These are phyloP conservation scores for Cettia cetti DNA, from an alignment of 2,113 vertebrate genomes.

Conservation along the genomic window DNA sequence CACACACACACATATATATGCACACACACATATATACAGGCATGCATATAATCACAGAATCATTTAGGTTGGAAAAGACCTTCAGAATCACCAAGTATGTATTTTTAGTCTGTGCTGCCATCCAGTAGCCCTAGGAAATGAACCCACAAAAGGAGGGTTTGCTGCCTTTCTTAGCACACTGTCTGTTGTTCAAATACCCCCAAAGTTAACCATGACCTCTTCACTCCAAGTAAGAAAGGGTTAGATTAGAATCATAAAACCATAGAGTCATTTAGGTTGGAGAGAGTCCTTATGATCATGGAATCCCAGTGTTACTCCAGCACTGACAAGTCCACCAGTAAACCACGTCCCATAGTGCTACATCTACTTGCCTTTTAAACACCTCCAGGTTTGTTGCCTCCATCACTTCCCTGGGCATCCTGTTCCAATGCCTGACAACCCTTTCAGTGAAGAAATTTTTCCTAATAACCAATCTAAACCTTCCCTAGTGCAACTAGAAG, in stretches of 20 bases:
- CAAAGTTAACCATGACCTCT: not conserved
- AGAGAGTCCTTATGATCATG: not conserved
- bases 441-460: not conserved
- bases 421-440: not conserved
- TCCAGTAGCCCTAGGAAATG: not conserved
- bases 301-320: not conserved
- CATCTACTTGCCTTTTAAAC: not conserved
- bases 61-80: not conserved
- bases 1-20: not conserved
- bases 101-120: not conserved
- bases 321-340: not conserved
- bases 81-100: not conserved
- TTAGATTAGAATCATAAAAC: not conserved
- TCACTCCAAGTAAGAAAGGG: not conserved
- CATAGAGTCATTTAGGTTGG: not conserved
- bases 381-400: not conserved
- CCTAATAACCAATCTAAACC: not conserved
- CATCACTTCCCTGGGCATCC: not conserved
- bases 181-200: not conserved
- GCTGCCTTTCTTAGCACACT: not conserved
- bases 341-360: not conserved
- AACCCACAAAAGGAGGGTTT: not conserved
- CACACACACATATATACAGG: rapidly evolving
- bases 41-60: not conserved
- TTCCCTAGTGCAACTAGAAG: not conserved